Evolutionary conservation across 2,113 vertebrate genomes (phyloP), one percentile per base, ranked within the genome.

Genomic region (Shinisaurus crocodilurus): DNA sequence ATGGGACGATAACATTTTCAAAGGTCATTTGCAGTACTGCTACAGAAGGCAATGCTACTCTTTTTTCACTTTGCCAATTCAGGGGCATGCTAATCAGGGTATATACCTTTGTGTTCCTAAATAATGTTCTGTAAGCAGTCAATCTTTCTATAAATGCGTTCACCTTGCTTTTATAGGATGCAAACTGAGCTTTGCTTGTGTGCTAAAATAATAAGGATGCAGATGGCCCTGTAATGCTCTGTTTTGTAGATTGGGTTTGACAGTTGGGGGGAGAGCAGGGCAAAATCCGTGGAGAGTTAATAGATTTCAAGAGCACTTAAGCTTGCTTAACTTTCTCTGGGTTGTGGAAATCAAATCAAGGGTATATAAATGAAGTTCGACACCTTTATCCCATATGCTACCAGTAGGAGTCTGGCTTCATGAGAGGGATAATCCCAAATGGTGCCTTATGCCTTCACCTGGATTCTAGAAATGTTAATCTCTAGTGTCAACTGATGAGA

Each of bases 1-100:
- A 89, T 89, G 32, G 29, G 84, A 94, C 92, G 60, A 76, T 92
- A 95, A 91, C 60, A 90, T 94, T 96, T 96, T 95, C 82, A 94
- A 95, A 96, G 86, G 84, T 94, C 90, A 93, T 86, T 83, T 83
- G 63, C 13, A 25, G 43, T n/a, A 57, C 63, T 92, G 40, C 37
- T 91, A 88, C 25, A 77, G n/a, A 87, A 91, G 43, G 15, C 3
- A 13, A 23, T 93, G 86, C 82, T 96, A 74, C 32, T 84, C 88
- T 72, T 40, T 77, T 92, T 34, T 72, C 34, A 43, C 18, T 93
- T 90, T 88, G 57, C 69, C 10, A 85, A 34, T 88, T 95, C 50
- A 91, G 86, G 34, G 54, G 86, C 37, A 84, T 87, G 54, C 75
- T 80, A 91, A 57, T 77, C 6, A n/a, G 54, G 37, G 43, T 82